Base-by-base conservation (phyloP, 2,888 invertebrate genomes). In the Trisateles emortualis region DNA sequence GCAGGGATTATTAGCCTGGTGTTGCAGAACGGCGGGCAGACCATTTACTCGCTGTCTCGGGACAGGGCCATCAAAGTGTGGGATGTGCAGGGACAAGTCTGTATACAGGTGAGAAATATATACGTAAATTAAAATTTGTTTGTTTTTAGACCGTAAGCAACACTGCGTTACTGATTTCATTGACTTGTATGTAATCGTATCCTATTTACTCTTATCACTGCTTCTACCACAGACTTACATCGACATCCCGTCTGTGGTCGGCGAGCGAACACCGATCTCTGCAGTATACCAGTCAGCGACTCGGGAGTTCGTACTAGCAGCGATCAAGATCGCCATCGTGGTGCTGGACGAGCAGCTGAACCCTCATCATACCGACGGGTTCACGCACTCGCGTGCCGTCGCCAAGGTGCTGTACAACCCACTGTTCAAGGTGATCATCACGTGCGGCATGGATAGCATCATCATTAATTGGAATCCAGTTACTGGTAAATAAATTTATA, bases 391-490 rank as follows among this genome's bases (percentile, higher is more conserved):
- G 1, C 93, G 94, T 47, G 94, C 96, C 5, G 94, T 97, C 38
- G 95, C 96, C n/a, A 94, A 94, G 26, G 93, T 96, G 5, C 90
- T 97, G 0, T 97, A 96, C 83, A 97, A 97, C 87, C 94, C 95
- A 11, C 92, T 97, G 1, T 97, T 96, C 74, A 94, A 95, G 78
- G 93, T 95, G 60, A 92, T 97, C 60, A 94, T 97, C 51, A 96
- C 96, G 0, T 96, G 96, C 46, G 96, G 97, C 49, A 88, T 95
- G 80, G 97, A 96, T 77, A 97, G 97, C 62, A 95, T 95, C 60
- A 96, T 98, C 53, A 96, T 96, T 67, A 95, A 96, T 17, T 98
- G 97, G 97, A 95, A 97, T 81, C 95, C 96, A 0, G 93, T 95
- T 84, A 94, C 94, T 39, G 96, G 95, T 73, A 54, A 52, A 50